Conservation (phyloP, 2,888 invertebrate species). For the Microctonus hyperodae region DNA sequence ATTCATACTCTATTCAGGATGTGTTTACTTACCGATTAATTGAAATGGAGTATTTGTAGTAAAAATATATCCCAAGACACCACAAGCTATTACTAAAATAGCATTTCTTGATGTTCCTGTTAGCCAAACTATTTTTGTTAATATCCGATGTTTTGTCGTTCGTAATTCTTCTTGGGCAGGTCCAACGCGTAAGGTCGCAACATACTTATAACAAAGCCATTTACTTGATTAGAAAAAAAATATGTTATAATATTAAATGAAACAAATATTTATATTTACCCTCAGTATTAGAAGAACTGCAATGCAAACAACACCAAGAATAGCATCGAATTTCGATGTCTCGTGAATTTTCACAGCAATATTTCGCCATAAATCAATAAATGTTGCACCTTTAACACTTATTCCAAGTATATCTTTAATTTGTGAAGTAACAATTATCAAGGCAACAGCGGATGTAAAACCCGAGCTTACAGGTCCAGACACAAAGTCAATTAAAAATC, state of each 20-base stretch:
- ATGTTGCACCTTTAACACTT: constrained; percentile 75
- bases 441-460: constrained; percentile 88
- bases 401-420: constrained; percentile 84
- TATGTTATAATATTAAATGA: too few relatives aligned
- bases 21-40: constrained; percentile 71
- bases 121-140: constrained; percentile 77
- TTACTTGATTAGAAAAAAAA: background rate
- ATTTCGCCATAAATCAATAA: constrained; percentile 79
- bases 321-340: constrained; percentile 75
- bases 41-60: constrained; percentile 70
- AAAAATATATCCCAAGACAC: constrained; percentile 74
- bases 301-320: constrained; percentile 79
- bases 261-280: too few relatives aligned
- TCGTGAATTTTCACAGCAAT: constrained; percentile 73
- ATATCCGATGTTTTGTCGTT: constrained; percentile 67
- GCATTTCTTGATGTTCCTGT: constrained; percentile 85
- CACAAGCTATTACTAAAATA: constrained; percentile 79
- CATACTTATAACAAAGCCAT: constrained; percentile 64
- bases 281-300: constrained; percentile 77
- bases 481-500: constrained; percentile 88
- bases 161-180: constrained; percentile 65
- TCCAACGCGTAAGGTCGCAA: constrained; percentile 73
- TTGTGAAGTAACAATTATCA: constrained; percentile 90
- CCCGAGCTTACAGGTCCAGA: constrained; percentile 89
- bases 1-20: too few relatives aligned